These are phyloP conservation scores for Regulus satrapa DNA, from an alignment of 2,113 vertebrate genomes.

Conservation along the genomic window DNA sequence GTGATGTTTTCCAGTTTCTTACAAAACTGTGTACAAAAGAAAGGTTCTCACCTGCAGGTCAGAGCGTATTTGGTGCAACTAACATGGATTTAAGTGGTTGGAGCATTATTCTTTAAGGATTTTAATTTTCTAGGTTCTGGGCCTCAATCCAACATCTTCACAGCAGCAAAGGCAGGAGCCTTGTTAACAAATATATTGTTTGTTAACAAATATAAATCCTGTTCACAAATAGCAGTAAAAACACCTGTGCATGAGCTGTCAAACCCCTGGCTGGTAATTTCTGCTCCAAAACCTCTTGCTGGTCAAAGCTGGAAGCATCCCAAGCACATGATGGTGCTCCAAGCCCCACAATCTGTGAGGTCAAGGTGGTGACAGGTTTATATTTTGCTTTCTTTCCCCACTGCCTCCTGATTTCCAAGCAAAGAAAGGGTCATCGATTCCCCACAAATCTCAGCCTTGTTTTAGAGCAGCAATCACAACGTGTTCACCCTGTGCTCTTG, in stretches of 20 bases:
- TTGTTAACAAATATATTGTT: too few species aligned
- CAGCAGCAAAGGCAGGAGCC: background rate
- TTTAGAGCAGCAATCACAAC: background rate
- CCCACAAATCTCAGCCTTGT: background rate
- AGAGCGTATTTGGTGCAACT: background rate
- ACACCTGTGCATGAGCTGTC: background rate
- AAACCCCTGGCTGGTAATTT: background rate
- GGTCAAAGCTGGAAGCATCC: background rate
- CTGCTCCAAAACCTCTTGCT: background rate
- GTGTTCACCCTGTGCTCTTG: accelerated
- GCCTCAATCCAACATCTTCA: background rate
- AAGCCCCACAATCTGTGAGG: background rate
- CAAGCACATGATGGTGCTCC: background rate
- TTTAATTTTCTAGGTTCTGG: background rate
- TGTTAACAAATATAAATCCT: too few species aligned
- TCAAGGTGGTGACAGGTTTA: background rate
- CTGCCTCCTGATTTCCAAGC: background rate
- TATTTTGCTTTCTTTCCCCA: background rate
- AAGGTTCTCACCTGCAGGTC: background rate
- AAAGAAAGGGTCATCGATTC: background rate
- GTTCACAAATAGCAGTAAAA: background rate
- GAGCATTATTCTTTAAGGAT: background rate
- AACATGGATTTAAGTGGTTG: background rate
- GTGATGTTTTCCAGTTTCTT: background rate
- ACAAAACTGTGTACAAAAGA: background rate